A percentile compares a stretch with the other conserved stretches of the same genome.
These are phyloP conservation scores for Lobophora halterata DNA, from an alignment of 2,888 invertebrate genomes.

Conservation along the genomic window DNA sequence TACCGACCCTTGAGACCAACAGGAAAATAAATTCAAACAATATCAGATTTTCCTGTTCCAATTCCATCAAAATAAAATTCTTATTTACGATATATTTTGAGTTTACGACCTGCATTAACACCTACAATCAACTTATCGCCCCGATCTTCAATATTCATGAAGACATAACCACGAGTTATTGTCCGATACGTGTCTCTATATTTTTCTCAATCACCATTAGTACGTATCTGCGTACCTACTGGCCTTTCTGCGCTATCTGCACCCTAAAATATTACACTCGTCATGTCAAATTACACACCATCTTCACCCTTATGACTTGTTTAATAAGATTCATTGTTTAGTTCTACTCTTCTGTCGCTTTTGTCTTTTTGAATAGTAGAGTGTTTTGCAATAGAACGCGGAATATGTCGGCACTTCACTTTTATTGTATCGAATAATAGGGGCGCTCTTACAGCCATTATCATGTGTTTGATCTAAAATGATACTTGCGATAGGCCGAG, in stretches of 20 bases:
- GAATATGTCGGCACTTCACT: conserved; percentile 80
- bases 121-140: conserved; percentile 70
- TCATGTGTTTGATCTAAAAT: conserved; percentile 81
- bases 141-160: conserved; percentile 79
- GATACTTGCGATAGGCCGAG: conserved; percentile 67
- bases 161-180: conserved; percentile 76
- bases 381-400: conserved; percentile 72
- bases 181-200: conserved; percentile 63
- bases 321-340: conserved; percentile 32
- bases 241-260: conserved; percentile 50
- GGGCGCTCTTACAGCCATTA: conserved; percentile 79
- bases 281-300: conserved; percentile 25
- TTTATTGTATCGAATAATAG: conserved; percentile 81
- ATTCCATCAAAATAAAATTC: conserved; percentile 40
- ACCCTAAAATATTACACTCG: conserved; percentile 57
- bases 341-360: conserved; percentile 29
- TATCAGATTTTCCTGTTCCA: conserved; percentile 10
- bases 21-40: conserved; percentile 9
- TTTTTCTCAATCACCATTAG: conserved; percentile 81
- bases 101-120: conserved; percentile 59
- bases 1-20: too few species aligned
- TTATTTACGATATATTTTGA: conserved; percentile 26
- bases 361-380: conserved; percentile 49
- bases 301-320: conserved; percentile 30
- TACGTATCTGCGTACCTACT: conserved; percentile 72